A percentile compares a stretch with the other conserved stretches of the same genome.
These are phyloP conservation scores for Drosophila willistoni DNA, from an alignment of 1,140 invertebrate species.

Conservation along the genomic window DNA sequence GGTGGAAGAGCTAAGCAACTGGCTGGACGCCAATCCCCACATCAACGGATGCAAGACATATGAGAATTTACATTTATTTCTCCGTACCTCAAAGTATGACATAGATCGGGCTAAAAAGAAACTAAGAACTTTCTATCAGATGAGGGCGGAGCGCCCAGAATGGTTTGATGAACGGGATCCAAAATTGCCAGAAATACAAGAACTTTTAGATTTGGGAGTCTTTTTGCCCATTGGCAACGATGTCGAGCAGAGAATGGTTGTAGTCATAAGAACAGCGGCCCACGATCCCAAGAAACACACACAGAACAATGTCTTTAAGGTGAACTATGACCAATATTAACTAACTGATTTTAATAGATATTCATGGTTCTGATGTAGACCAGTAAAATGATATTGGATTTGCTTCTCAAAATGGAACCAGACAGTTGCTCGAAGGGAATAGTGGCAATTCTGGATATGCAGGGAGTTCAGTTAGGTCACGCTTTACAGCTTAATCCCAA, in stretches of 20 bases:
- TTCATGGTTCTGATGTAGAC: conserved; percentile 64
- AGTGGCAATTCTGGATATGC: conserved; percentile 86
- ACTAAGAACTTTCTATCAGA: conserved; percentile 85
- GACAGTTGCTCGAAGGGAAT: conserved; percentile 85
- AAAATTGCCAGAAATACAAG: conserved; percentile 84
- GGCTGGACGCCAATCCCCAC: conserved; percentile 72
- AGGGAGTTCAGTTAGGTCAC: conserved; percentile 85
- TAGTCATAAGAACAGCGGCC: conserved; percentile 85
- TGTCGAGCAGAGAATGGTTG: conserved; percentile 84
- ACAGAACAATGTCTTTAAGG: conserved; percentile 86
- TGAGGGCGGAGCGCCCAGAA: conserved; percentile 84
- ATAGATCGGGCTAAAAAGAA: conserved; percentile 85
- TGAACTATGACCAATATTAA: conserved; percentile 15
- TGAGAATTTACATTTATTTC: conserved; percentile 85
- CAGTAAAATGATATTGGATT: conserved; percentile 85
- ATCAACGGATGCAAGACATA: conserved; percentile 84
- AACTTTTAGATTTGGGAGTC: conserved; percentile 85
- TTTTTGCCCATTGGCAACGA: conserved; percentile 86
- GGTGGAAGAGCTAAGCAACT: conserved; percentile 65
- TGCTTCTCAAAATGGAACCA: conserved; percentile 84
- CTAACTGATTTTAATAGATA: too few relatives aligned
- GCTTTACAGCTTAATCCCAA: conserved; percentile 85
- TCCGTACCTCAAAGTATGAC: conserved; percentile 86
- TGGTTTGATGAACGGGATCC: conserved; percentile 87
- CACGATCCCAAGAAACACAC: conserved; percentile 85